Base-by-base conservation (phyloP, 2,888 invertebrate species). In the Stomorhina lunata region DNA sequence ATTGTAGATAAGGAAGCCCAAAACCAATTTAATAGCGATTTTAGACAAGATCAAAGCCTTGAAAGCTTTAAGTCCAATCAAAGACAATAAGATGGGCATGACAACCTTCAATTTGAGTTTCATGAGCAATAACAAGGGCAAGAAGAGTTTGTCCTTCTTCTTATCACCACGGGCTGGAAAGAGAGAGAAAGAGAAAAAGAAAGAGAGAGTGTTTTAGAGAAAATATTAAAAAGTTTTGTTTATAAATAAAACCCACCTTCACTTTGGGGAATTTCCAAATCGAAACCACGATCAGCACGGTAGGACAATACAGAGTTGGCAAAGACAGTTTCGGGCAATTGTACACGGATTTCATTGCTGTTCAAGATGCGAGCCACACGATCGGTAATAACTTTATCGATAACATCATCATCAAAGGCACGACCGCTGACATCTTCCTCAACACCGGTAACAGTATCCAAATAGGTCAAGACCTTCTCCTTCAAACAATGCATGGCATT, bases 1-100 rank as follows among this genome's bases (percentile, higher is more conserved):
- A 88, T 96, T 95, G 90, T 95, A 94, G 85, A 95, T 94, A 63
- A 96, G 92, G 92, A 97, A 96, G 80, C 96, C 96, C 65, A 96
- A 92, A 57, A 96, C 96, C 81, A 96, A 92, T 37, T 95, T 93
- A 88, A 97, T 94, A 83, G 96, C 96, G 86, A 96, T 92, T 90
- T 97, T 97, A 89, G 96, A 96, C 87, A 96, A 93, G 82, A 97
- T 93, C 84, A 96, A 92, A 81, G 97, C 97, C 91, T 96, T 96
- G 86, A 95, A 92, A 25, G 97, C 95, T 92, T 96, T 96, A 86
- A 96, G 92, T 84, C 96, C 95, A 88, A 96, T 94, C 87, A 96
- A 92, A 53, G 94, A 93, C 32, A 96, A 93, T 86, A 96, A 93
- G 87, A 97, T 95, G 40, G 96, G 97, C 94, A 95, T 95, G 83